These are phyloP conservation scores for Fukomys damarensis DNA, from an alignment of 2,113 vertebrate species.

Conservation along the genomic window DNA sequence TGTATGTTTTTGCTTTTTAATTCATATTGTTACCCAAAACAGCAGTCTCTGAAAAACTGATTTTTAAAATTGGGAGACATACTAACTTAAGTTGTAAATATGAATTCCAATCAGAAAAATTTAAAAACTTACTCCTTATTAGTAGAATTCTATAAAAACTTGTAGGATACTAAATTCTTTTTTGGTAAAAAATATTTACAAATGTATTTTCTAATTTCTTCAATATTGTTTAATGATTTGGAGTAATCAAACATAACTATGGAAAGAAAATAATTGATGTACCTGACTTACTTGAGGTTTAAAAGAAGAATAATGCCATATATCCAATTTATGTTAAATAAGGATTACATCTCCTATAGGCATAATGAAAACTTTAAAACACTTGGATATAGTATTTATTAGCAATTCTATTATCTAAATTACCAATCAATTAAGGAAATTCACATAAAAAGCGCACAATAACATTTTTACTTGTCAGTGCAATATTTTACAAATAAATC, in stretches of 20 bases:
- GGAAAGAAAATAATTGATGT: neutral
- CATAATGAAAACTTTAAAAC: neutral
- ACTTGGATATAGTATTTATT: neutral
- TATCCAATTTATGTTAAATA: neutral
- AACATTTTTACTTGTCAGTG: neutral
- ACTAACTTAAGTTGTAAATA: slow-evolving; percentile 7
- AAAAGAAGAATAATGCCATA: neutral
- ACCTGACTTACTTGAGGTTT: neutral
- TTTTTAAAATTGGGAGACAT: neutral
- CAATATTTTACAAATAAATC: neutral
- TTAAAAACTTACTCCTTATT: neutral
- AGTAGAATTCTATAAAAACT: neutral
- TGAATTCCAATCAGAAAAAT: slow-evolving; percentile 6
- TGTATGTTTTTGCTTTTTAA: neutral
- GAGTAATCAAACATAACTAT: neutral
- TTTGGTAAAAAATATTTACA: neutral
- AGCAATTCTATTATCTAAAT: neutral
- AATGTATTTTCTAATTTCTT: neutral
- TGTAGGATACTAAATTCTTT: neutral
- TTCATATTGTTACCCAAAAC: slow-evolving; percentile 1
- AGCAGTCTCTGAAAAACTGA: neutral
- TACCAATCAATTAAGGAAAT: neutral
- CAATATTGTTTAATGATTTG: neutral
- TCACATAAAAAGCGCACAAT: neutral
- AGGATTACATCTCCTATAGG: neutral